phyloP scores from a whole-genome alignment of 2,888 invertebrate genomes.

The Cylindroiulus punctatus region DNA sequence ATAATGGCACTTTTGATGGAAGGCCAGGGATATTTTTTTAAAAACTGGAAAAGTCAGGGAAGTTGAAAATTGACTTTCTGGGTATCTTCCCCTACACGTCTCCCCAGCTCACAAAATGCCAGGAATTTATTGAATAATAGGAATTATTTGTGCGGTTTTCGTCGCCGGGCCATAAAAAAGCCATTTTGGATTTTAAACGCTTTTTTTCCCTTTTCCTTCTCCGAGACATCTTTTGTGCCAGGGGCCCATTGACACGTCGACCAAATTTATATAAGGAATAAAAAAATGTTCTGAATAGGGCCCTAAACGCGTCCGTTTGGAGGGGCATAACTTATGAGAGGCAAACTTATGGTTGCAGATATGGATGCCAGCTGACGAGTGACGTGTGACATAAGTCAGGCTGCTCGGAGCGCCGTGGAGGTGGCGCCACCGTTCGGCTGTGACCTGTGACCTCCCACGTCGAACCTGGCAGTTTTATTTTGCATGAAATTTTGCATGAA shows the following conservation, averaged over 20 bases:
- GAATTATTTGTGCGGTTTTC: background rate
- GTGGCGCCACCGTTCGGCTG: slow-evolving; percentile 5
- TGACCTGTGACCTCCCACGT: too few relatives aligned
- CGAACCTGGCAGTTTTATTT: too few relatives aligned
- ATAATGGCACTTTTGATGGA: too few relatives aligned
- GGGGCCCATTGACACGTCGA: slow-evolving; percentile 19
- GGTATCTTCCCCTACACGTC: background rate
- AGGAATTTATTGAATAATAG: slow-evolving; percentile 42
- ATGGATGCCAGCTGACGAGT: background rate
- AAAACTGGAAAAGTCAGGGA: too few relatives aligned
- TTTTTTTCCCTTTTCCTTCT: background rate
- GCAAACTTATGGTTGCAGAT: background rate
- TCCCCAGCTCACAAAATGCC: background rate
- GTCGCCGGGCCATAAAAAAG: background rate
- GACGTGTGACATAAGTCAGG: background rate
- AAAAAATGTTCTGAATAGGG: background rate
- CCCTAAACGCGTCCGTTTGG: slow-evolving; percentile 11
- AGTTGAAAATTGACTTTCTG: background rate
- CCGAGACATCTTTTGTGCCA: background rate
- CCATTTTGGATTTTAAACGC: slow-evolving; percentile 27
- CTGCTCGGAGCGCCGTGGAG: background rate
- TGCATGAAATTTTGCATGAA: too few relatives aligned
- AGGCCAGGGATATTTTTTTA: background rate
- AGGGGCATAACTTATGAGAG: background rate
- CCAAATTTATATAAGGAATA: slow-evolving; percentile 10